Evolutionary conservation across 2,888 invertebrate genomes (phyloP), one percentile per base, ranked within the genome.

Genomic region (Epsilonema sp.): DNA sequence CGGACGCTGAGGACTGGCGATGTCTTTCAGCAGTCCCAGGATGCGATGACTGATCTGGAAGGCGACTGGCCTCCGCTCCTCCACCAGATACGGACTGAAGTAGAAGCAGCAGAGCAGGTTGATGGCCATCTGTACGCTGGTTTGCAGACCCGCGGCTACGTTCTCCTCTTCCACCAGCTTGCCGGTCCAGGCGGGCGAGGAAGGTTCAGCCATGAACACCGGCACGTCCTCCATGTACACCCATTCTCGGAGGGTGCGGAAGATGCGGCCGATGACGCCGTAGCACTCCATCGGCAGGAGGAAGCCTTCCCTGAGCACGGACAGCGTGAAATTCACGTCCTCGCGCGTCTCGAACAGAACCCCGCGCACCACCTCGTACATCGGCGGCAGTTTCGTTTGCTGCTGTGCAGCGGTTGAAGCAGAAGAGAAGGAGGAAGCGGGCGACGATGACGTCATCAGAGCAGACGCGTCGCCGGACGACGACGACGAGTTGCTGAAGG

Each of bases 291-390:
- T 45, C 1, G 61, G 61, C 5, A 61, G 53, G 21, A 49, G 54
- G 57, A 61, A 58, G 11, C 59, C 58, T 47, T 61, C 61, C n/a
- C 58, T 48, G 55, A 61, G 55, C 38, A 61, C 49, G 1, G 61
- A 56, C n/a, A 61, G 49, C 1, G 22, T 26, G 11, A 42, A 23
- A 22, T 49, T 44, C 26, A 43, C 25, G 26, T 42, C 43, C n/a
- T 16, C 25, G 3, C 37, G 20, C 2, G 20, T 21, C 3, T 26
- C 36, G 31, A 49, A 49, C 16, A 49, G 24, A 4, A 42, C 39
- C 3, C 13, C 37, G 2, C 49, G 46, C 2, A 49, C 36, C 19
- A 47, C 13, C 11, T 42, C 46, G 37, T 40, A 49, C 31, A 31
- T 47, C 3, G 49, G 42, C 26, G 49, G 49, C 24, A 49, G 22